Base-by-base conservation (phyloP, 2,888 invertebrate genomes). In the Lepidochitona cinerea region DNA sequence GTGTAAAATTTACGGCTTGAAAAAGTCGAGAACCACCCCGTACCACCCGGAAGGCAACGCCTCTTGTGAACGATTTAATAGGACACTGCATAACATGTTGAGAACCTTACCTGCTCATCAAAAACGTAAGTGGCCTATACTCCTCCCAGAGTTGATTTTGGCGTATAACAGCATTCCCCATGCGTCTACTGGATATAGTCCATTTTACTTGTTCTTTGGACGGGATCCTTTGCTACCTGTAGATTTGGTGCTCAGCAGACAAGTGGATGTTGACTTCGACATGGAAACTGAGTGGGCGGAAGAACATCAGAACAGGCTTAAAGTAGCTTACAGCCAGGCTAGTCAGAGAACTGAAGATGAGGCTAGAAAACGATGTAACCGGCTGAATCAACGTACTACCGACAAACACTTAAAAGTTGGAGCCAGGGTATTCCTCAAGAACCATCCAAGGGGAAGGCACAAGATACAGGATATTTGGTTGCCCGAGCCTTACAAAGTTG, bases 41-140 rank as follows among this genome's bases (percentile, higher is more conserved):
- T 71, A 71, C 41, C 71, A 71, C 26, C 71, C 71, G 9, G 37
- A 64, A 37, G 66, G 65, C 9, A 71, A 71, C 32, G 36, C 23
- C 41, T 9, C 32, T 23, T 37, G 5, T 37, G 41, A 68, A 49
- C 41, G 68, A 6, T 68, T 68, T 29, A 68, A 41, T 23, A 68
- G 68, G 32, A 68, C 41, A 12, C 12, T 37, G 32, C 49, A 68
- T 32, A 32, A 41, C 49, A 37, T 37, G 23, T 32, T 68, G 14
- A 2, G 67, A 35, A 29, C 66, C 18, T 14, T 66, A 5, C 71
- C 29, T 29, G 36, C 29, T 12, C 41, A 36, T 3, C 32, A 71
- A 67, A 64, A 71, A 37, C 14, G 26, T 3, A n/a, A 32, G 23
- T 71, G 71, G 65, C 41, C 33, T 12, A 36, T 36, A 33, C 37